Evolutionary conservation across 2,113 vertebrate species (phyloP).

Genomic region (Cottus gobio): DNA sequence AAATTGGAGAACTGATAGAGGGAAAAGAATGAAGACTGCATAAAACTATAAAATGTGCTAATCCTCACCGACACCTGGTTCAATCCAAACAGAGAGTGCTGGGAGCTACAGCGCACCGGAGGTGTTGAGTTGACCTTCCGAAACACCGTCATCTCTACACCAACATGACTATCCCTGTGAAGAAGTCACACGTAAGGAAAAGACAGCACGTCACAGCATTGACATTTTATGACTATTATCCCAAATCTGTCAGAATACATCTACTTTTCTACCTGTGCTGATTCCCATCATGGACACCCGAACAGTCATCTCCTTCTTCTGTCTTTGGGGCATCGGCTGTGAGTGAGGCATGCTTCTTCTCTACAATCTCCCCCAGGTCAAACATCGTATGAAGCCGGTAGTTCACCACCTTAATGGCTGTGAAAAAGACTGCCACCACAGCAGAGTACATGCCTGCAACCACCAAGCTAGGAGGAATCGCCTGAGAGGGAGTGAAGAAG

Average conservation of each 20-base stretch:
- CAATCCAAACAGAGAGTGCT: conserved; percentile 91
- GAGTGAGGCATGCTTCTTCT: conserved; percentile 87
- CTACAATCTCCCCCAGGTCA: conserved; percentile 91
- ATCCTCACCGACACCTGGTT: conserved; percentile 92
- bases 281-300: conserved; percentile 79
- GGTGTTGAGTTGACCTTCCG: conserved; percentile 92
- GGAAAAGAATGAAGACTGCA: background rate
- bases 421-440: conserved; percentile 89
- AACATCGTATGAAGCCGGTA: conserved; percentile 93
- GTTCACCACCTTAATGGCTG: conserved; percentile 89
- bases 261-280: conserved; percentile 82
- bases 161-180: conserved; percentile 85
- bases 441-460: conserved; percentile 89
- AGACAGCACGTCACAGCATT: background rate
- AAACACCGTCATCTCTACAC: conserved; percentile 93
- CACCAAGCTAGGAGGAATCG: conserved; percentile 88
- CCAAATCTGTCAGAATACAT: background rate
- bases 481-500: conserved; percentile 73
- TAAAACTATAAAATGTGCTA: background rate
- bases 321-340: conserved; percentile 79
- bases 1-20: background rate
- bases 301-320: conserved; percentile 83
- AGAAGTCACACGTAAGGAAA: conserved; percentile 11
- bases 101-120: conserved; percentile 91
- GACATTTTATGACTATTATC: background rate